A percentile compares a stretch with the other conserved stretches of the same genome.
These are phyloP conservation scores for Sebastes reedi DNA, from an alignment of 2,797 vertebrate species.

Conservation along the genomic window DNA sequence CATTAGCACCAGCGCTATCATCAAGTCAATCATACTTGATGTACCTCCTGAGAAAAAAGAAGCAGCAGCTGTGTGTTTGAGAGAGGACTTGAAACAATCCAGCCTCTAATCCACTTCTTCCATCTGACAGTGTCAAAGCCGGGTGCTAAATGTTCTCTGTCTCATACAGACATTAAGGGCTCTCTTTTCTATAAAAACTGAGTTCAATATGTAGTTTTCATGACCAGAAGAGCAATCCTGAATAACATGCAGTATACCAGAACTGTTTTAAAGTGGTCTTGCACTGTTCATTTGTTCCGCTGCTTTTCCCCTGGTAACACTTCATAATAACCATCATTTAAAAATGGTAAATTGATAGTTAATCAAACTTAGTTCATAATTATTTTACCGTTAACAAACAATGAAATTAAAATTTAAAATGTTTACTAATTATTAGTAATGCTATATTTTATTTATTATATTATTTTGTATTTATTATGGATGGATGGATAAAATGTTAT, in stretches of 20 bases:
- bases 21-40: conserved; percentile 59
- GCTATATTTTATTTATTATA: too few relatives aligned
- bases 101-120: conserved; percentile 28
- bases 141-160: not conserved
- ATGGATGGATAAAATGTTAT: too few relatives aligned
- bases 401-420: too few relatives aligned
- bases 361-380: too few relatives aligned
- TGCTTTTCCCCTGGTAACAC: too few relatives aligned
- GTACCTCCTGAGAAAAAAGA: conserved; percentile 35
- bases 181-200: not conserved
- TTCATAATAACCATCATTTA: too few relatives aligned
- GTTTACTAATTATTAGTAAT: too few relatives aligned
- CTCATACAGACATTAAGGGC: not conserved
- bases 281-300: too few relatives aligned
- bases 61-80: conserved; percentile 54
- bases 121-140: conserved; percentile 6
- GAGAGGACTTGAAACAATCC: conserved; percentile 39
- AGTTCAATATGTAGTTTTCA: not conserved
- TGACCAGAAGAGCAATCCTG: not conserved
- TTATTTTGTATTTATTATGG: too few relatives aligned
- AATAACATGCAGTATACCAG: not conserved
- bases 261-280: too few relatives aligned
- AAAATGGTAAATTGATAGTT: too few relatives aligned
- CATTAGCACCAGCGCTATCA: conserved; percentile 64
- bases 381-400: too few relatives aligned